phyloP scores from a whole-genome alignment of 2,888 invertebrate genomes.

The Pherbina coryleti region DNA sequence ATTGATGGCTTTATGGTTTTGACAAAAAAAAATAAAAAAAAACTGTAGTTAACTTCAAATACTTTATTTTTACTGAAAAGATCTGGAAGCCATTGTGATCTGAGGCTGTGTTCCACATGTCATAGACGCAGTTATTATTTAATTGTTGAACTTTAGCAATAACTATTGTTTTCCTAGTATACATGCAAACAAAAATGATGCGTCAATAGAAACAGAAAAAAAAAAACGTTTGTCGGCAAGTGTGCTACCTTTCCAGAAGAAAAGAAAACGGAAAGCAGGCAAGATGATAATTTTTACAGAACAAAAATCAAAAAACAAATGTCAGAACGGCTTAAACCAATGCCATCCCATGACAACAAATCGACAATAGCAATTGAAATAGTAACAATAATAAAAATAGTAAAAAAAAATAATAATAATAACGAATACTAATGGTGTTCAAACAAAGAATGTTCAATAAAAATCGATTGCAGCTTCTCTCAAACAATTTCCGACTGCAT shows the following conservation, averaged over 20 bases:
- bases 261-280: neutral
- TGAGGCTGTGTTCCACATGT: no score
- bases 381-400: conserved; percentile 65
- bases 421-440: conserved; percentile 63
- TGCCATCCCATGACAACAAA: neutral
- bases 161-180: conserved; percentile 64
- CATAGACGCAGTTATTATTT: no score
- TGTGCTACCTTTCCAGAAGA: neutral
- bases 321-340: conserved; percentile 13
- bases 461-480: conserved; percentile 16
- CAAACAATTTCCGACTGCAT: neutral
- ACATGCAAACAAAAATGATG: conserved; percentile 67
- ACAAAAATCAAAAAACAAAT: neutral
- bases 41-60: no score
- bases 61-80: no score
- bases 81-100: no score
- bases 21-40: no score
- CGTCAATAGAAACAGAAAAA: conserved; percentile 41
- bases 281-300: conserved; percentile 62
- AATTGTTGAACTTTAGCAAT: neutral
- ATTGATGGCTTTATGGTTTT: no score
- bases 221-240: conserved; percentile 10
- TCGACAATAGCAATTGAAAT: conserved; percentile 62
- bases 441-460: conserved; percentile 48
- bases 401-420: conserved; percentile 65